Conservation (phyloP, 2,113 vertebrate species). For the Rhinoptilus africanus region DNA sequence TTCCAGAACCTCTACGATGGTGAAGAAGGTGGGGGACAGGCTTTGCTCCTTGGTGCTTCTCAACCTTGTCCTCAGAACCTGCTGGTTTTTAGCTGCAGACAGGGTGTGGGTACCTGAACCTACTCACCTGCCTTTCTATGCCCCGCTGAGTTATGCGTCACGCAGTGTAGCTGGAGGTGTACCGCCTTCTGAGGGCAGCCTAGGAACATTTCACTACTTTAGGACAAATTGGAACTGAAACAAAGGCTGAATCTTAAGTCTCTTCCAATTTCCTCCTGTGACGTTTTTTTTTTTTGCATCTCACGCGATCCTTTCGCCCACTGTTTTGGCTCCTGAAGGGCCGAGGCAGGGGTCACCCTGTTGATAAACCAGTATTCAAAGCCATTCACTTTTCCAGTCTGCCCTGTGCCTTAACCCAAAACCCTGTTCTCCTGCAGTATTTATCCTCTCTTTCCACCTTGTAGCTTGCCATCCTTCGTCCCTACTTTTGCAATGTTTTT, state of each 20-base stretch:
- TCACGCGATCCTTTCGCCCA: not conserved
- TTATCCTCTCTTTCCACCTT: not conserved
- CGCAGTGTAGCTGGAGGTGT: fast-evolving
- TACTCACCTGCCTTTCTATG: not conserved
- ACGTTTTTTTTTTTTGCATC: not conserved
- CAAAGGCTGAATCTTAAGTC: not conserved
- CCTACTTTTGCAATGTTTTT: not conserved
- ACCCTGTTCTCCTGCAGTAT: not conserved
- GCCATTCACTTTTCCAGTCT: not conserved
- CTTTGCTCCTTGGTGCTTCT: not conserved
- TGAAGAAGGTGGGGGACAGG: not conserved
- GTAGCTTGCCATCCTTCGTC: not conserved
- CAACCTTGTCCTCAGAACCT: not conserved
- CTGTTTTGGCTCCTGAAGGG: not conserved
- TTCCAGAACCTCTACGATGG: not conserved
- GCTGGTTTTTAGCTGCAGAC: not conserved
- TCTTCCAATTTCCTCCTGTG: not conserved
- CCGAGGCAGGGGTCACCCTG: not conserved
- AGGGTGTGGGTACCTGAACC: not conserved
- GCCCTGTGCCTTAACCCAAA: not conserved
- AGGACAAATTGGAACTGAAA: not conserved
- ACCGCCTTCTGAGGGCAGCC: not conserved
- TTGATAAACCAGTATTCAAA: not conserved
- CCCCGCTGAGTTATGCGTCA: not conserved
- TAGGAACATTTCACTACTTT: not conserved